Base-by-base conservation (phyloP, 2,113 vertebrate genomes). In the Zosterops hypoxanthus region DNA sequence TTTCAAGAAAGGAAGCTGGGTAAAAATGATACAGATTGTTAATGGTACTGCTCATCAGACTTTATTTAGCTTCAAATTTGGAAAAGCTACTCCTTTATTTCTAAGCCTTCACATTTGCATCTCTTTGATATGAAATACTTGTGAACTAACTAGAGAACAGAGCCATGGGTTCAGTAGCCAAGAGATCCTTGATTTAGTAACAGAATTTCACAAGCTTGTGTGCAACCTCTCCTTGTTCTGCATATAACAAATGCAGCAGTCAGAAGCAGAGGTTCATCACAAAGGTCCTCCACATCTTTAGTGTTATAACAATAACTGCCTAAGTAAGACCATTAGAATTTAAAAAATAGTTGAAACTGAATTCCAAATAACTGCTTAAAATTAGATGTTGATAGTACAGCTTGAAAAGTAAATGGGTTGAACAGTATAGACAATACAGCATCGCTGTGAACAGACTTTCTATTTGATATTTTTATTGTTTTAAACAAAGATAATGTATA, bases 61-160 rank as follows among this genome's bases (percentile, higher is more conserved):
- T 91, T 95, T 91, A 91, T 93, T 94, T 94, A 93, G 55, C 85
- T 55, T 86, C 80, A 41, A 69, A 84, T 93, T 81, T 82, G 86
- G 83, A 93, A 96, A 64, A 95, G 52, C 63, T 90, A 89, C 19
- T 85, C 24, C 71, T 94, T 76, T 88, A 78, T 94, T 96, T 94
- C 85, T 89, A 93, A 89, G 91, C 64, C 72, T 96, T 77, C 91
- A 84, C 56, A 93, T 94, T 92, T 90, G 73, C 94, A 94, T 95
- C 20, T 24, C 83, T 96, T 95, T 96, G 82, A 92, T 91, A 77
- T 77, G 41, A 86, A 81, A 85, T 94, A 85, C 94, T 93, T 97
- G 83, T 96, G 92, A 97, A 95, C 84, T 94, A 96, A 86, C 92
- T 93, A 96, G 95, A 85, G 88, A 96, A 77, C 63, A 94, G 77